These are phyloP conservation scores for Aphaenogaster ashmeadi DNA, from an alignment of 1,140 invertebrate species.

Conservation along the genomic window DNA sequence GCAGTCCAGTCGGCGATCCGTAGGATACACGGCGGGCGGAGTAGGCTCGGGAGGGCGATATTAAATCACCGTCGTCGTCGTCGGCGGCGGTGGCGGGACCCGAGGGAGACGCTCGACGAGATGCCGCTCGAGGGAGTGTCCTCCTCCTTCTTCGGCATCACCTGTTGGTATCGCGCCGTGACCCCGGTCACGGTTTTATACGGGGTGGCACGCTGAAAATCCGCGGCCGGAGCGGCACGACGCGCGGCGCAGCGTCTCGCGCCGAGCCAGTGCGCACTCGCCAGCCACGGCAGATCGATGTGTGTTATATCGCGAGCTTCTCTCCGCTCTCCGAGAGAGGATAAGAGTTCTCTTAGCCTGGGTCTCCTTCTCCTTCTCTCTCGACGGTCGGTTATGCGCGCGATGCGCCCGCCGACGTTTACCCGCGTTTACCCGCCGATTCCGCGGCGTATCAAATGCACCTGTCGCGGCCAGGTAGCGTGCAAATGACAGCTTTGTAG, in stretches of 20 bases:
- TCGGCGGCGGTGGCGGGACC: slow-evolving; percentile 57
- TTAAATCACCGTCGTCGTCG: slow-evolving; percentile 67
- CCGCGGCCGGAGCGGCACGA: slow-evolving; percentile 38
- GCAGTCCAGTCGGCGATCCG: background rate
- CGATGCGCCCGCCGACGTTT: background rate
- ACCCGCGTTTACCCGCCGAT: slow-evolving; percentile 62
- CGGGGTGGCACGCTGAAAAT: slow-evolving; percentile 66
- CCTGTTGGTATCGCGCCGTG: slow-evolving; percentile 82
- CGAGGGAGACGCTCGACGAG: slow-evolving; percentile 69
- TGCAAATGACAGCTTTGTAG: slow-evolving; percentile 31
- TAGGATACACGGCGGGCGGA: background rate
- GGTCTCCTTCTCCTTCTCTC: slow-evolving; percentile 46
- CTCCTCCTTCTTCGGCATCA: slow-evolving; percentile 79
- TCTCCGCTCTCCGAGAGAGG: slow-evolving; percentile 45
- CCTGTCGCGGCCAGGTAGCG: slow-evolving; percentile 38
- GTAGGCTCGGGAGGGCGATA: slow-evolving; percentile 31
- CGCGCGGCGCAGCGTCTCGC: slow-evolving; percentile 52
- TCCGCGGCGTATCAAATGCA: slow-evolving; percentile 36
- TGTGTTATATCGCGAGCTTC: slow-evolving; percentile 75
- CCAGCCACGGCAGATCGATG: slow-evolving; percentile 79
- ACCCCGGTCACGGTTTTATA: slow-evolving; percentile 77
- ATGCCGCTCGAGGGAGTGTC: slow-evolving; percentile 80
- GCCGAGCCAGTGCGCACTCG: slow-evolving; percentile 73
- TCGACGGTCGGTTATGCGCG: slow-evolving; percentile 49
- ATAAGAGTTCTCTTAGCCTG: slow-evolving; percentile 19